Conservation (phyloP, 1,140 invertebrate species). For the Ostrea edulis region DNA sequence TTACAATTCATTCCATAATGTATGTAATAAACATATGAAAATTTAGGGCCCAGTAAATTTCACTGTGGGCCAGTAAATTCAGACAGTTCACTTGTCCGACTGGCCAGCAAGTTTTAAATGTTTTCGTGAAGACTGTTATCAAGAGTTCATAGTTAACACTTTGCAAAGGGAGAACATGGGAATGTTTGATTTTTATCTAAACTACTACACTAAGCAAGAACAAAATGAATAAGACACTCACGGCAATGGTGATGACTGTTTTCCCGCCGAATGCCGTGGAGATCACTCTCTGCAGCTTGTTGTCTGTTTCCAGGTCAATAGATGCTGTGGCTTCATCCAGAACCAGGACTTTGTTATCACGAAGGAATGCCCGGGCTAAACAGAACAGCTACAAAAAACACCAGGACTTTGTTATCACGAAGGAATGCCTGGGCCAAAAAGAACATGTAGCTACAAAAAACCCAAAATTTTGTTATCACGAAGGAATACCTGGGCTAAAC, state of each 20-base stretch:
- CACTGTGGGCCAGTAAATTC: too few relatives aligned
- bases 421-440: constrained; percentile 82
- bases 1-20: too few relatives aligned
- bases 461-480: constrained; percentile 86
- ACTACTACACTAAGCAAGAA: constrained; percentile 59
- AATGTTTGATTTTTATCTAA: too few relatives aligned
- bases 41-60: too few relatives aligned
- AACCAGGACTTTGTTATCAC: constrained; percentile 88
- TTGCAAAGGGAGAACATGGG: too few relatives aligned
- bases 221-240: constrained; percentile 61
- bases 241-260: constrained; percentile 81
- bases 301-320: constrained; percentile 80
- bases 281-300: constrained; percentile 79
- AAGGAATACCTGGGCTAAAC: constrained; percentile 82
- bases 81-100: too few relatives aligned
- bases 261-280: constrained; percentile 76
- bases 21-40: too few relatives aligned
- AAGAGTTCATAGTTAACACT: too few relatives aligned
- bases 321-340: constrained; percentile 83
- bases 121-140: too few relatives aligned
- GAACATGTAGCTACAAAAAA: constrained; percentile 80
- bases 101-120: too few relatives aligned
- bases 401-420: constrained; percentile 86
- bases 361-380: constrained; percentile 82
- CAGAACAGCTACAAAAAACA: constrained; percentile 82